These are phyloP conservation scores for Napeogenes inachia DNA, from an alignment of 2,888 invertebrate species.

Conservation along the genomic window DNA sequence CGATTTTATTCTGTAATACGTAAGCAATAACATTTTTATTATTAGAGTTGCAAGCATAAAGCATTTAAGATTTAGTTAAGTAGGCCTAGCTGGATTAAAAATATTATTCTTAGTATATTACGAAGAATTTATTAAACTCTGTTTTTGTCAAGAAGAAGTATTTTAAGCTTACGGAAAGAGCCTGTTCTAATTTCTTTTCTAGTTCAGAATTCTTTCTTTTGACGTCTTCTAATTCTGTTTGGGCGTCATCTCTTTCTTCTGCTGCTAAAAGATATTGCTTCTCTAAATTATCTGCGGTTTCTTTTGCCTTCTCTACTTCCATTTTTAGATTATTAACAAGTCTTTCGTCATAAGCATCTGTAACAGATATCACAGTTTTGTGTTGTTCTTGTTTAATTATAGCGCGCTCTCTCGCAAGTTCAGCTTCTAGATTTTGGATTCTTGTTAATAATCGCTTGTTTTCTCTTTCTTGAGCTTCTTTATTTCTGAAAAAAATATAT, in stretches of 20 bases:
- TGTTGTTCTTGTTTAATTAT: conserved; percentile 73
- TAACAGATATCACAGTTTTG: conserved; percentile 73
- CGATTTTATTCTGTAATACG: conserved; percentile 56
- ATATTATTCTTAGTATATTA: too few species aligned
- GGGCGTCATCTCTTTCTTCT: conserved; percentile 85
- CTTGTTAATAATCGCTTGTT: conserved; percentile 88
- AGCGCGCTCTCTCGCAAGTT: conserved; percentile 84
- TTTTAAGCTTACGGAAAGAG: conserved; percentile 70
- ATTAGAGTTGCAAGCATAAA: too few species aligned
- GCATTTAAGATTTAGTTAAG: too few species aligned
- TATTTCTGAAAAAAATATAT: conserved; percentile 75
- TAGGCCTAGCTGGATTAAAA: too few species aligned
- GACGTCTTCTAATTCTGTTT: conserved; percentile 87
- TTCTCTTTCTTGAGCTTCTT: conserved; percentile 90
- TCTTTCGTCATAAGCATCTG: conserved; percentile 79
- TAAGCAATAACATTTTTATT: conserved; percentile 33
- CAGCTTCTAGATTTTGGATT: conserved; percentile 88
- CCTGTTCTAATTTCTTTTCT: conserved; percentile 86
- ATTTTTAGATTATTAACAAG: conserved; percentile 83
- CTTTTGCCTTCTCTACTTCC: conserved; percentile 86
- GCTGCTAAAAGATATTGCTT: conserved; percentile 86
- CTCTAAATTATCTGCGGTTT: conserved; percentile 87
- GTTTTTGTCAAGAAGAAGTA: too few species aligned
- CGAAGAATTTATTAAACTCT: too few species aligned
- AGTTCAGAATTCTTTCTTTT: conserved; percentile 86